These are phyloP conservation scores for Ichneumoninae sp. DNA, from an alignment of 2,888 invertebrate genomes.

Conservation along the genomic window DNA sequence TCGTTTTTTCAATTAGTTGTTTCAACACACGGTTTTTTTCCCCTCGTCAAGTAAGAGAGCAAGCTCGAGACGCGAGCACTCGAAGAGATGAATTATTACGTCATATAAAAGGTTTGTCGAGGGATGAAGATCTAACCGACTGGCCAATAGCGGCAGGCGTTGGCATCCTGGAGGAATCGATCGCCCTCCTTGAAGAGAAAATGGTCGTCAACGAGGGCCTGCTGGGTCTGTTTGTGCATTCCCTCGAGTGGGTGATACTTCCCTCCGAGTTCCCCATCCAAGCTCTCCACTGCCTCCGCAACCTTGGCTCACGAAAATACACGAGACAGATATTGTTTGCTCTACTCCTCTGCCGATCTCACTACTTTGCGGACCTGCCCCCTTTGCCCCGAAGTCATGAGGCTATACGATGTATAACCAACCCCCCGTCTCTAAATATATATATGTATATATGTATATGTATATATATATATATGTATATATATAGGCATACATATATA, in stretches of 20 bases:
- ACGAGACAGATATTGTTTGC: slow-evolving; percentile 67
- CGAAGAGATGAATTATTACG: neutral
- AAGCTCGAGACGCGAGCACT: neutral
- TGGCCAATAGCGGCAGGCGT: slow-evolving; percentile 89
- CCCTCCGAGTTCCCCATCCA: slow-evolving; percentile 87
- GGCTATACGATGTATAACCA: slow-evolving; percentile 35
- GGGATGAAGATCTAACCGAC: slow-evolving; percentile 82
- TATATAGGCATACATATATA: slow-evolving; percentile 1
- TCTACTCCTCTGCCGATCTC: slow-evolving; percentile 36
- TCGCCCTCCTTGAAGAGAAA: slow-evolving; percentile 89
- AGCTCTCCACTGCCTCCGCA: slow-evolving; percentile 79
- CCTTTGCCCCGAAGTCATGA: slow-evolving; percentile 58
- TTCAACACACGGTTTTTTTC: too few relatives aligned
- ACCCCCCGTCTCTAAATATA: slow-evolving; percentile 7
- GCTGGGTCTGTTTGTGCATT: slow-evolving; percentile 69
- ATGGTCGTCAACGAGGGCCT: slow-evolving; percentile 83
- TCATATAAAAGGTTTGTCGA: slow-evolving; percentile 7
- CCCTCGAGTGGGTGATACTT: slow-evolving; percentile 85
- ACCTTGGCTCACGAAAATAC: slow-evolving; percentile 75
- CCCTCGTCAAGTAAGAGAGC: too few relatives aligned
- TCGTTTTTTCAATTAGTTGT: neutral
- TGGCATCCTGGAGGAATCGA: slow-evolving; percentile 85
- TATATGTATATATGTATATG: neutral
- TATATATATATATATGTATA: too few relatives aligned
- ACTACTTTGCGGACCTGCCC: slow-evolving; percentile 53